Conservation (phyloP, 2,113 vertebrate species). For the Pterocles burchelli region DNA sequence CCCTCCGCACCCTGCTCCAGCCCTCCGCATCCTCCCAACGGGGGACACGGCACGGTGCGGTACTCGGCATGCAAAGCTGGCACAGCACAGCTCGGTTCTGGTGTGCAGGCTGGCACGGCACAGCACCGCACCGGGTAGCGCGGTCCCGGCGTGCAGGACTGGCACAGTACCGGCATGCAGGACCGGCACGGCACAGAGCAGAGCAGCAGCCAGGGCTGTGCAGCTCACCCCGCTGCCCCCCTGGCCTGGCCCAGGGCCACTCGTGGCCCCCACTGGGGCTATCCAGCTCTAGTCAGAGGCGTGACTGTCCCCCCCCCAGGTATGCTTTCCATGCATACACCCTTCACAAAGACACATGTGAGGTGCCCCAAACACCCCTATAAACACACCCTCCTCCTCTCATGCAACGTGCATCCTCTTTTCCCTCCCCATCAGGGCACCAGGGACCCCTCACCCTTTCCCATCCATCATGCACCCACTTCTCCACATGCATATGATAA, state of each 20-base stretch:
- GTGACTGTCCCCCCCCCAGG: accelerated
- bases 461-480: accelerated
- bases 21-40: background rate
- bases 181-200: background rate
- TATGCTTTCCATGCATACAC: background rate
- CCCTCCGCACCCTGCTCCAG: background rate
- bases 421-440: background rate
- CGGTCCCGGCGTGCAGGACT: background rate
- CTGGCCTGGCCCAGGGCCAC: background rate
- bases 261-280: accelerated
- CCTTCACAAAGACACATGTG: background rate
- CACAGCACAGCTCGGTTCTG: background rate
- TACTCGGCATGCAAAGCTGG: background rate
- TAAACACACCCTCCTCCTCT: background rate
- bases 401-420: background rate
- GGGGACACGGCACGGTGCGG: background rate
- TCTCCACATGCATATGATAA: background rate
- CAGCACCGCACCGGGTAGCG: background rate
- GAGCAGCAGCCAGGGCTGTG: background rate
- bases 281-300: background rate
- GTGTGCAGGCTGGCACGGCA: background rate
- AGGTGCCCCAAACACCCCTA: background rate
- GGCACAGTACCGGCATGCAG: too few relatives aligned
- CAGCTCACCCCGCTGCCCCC: background rate
- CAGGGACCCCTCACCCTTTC: background rate